Percentiles rank a stretch among this genome's conserved stretches.
phyloP scores from a whole-genome alignment of 92 coral and sea anemone species.

The Actinernus sp. region DNA sequence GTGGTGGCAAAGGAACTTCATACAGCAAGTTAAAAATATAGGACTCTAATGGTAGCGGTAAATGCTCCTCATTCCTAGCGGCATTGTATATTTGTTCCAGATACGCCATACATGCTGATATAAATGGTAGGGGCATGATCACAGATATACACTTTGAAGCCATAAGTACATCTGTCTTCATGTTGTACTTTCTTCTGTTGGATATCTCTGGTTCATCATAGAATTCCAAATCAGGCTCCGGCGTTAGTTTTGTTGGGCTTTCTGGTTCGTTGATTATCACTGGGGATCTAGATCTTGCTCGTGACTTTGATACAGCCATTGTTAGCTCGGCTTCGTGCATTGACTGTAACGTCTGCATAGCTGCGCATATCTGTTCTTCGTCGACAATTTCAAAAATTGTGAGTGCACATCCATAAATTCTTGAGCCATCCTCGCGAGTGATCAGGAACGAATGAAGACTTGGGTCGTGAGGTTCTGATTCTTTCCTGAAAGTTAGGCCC shows the following conservation, averaged over 20 bases:
- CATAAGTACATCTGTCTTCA: constrained; percentile 70
- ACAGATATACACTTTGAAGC: constrained; percentile 89
- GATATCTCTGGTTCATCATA: constrained; percentile 41
- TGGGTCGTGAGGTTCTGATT: constrained; percentile 79
- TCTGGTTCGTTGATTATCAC: constrained; percentile 40
- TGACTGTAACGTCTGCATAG: constrained; percentile 91
- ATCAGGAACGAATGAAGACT: constrained; percentile 88
- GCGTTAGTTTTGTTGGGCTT: constrained; percentile 21
- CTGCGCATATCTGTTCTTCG: constrained; percentile 80
- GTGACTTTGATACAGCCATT: constrained; percentile 63
- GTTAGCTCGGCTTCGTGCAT: constrained; percentile 95
- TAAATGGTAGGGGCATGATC: constrained; percentile 89
- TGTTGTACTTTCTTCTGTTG: constrained; percentile 61
- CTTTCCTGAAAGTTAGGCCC: constrained; percentile 89
- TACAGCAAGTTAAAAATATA: constrained; percentile 89
- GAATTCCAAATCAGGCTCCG: constrained; percentile 14
- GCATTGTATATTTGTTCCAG: constrained; percentile 76
- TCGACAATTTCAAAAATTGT: constrained; percentile 86
- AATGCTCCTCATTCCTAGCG: constrained; percentile 54
- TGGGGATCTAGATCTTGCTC: constrained; percentile 80
- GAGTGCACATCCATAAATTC: constrained; percentile 89
- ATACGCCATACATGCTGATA: constrained; percentile 78
- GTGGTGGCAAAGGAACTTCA: constrained; percentile 97
- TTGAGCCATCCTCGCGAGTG: constrained; percentile 97
- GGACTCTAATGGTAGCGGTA: constrained; percentile 81